Percentiles rank a stretch among this genome's conserved stretches.
Evolutionary conservation across 2,888 invertebrate genomes (phyloP).

Genomic region (Hylaea fasciaria): DNA sequence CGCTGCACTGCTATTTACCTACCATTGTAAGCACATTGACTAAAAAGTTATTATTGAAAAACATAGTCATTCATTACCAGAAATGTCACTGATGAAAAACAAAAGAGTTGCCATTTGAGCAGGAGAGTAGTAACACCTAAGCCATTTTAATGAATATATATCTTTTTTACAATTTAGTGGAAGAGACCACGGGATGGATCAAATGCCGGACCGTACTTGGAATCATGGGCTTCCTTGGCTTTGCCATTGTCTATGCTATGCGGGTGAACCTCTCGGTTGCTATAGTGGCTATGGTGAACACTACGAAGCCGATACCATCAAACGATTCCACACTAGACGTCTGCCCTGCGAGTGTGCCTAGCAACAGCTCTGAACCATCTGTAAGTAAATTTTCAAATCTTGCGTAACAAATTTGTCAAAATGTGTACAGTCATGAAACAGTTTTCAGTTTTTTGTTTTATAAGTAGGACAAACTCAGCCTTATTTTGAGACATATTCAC

Average conservation of each 20-base stretch:
- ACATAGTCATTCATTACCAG: too few relatives aligned
- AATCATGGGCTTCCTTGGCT: conserved; percentile 93
- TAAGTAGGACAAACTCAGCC: too few relatives aligned
- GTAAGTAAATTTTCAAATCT: conserved; percentile 56
- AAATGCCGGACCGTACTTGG: conserved; percentile 92
- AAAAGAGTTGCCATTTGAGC: too few relatives aligned
- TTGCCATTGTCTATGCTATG: conserved; percentile 95
- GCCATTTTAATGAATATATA: conserved; percentile 19
- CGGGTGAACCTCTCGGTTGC: conserved; percentile 96
- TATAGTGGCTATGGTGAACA: conserved; percentile 97
- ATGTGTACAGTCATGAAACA: neutral
- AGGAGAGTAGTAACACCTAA: too few relatives aligned
- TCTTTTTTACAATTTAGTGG: too few relatives aligned
- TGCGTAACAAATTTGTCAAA: too few relatives aligned
- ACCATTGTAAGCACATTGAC: too few relatives aligned
- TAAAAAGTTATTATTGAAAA: too few relatives aligned
- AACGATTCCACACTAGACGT: conserved; percentile 86
- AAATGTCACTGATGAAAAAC: too few relatives aligned
- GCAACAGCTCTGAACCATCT: conserved; percentile 70
- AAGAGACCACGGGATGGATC: conserved; percentile 87
- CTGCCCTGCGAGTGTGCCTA: conserved; percentile 80
- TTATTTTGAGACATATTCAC: too few relatives aligned
- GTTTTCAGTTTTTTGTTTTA: too few relatives aligned
- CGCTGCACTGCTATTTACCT: too few relatives aligned
- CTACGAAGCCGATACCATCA: conserved; percentile 85